phyloP scores from a whole-genome alignment of 35 echinoderm and acorn worm genomes.

The Holothuria glaberrima region DNA sequence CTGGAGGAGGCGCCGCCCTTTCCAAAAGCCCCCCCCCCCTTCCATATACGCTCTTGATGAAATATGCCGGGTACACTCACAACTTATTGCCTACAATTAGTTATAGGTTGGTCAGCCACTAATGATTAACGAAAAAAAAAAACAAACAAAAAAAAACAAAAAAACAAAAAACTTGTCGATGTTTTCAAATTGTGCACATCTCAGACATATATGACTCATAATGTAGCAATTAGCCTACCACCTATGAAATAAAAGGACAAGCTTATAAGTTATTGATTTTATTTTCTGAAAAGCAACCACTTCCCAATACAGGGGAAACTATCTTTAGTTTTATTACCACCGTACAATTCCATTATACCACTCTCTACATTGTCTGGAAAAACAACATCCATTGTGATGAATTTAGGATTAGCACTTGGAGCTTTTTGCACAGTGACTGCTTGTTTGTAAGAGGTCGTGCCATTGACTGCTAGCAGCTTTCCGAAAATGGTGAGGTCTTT shows the following conservation, averaged over 20 bases:
- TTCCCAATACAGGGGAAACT: constrained; percentile 26
- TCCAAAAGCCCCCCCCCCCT: too few species aligned
- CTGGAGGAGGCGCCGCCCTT: too few species aligned
- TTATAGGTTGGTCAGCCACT: background rate
- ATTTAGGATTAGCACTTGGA: background rate
- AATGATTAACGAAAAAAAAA: too few species aligned
- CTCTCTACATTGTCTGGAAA: background rate
- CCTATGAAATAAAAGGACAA: background rate
- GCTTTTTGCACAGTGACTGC: background rate
- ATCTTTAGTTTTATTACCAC: background rate
- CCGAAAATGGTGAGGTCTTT: constrained; percentile 3
- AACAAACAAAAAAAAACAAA: too few species aligned
- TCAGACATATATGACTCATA: too few species aligned
- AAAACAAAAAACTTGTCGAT: too few species aligned
- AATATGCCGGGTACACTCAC: background rate
- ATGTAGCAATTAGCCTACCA: too few species aligned
- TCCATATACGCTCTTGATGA: too few species aligned
- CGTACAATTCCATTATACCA: background rate
- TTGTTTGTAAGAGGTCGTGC: constrained; percentile 6
- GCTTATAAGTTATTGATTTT: too few species aligned
- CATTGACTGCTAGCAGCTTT: constrained; percentile 17
- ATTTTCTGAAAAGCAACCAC: constrained; percentile 5
- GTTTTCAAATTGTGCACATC: too few species aligned
- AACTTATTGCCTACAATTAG: background rate
- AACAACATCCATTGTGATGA: background rate